Evolutionary conservation across 2,888 invertebrate species (phyloP).

Genomic region (Melanostoma scalare): DNA sequence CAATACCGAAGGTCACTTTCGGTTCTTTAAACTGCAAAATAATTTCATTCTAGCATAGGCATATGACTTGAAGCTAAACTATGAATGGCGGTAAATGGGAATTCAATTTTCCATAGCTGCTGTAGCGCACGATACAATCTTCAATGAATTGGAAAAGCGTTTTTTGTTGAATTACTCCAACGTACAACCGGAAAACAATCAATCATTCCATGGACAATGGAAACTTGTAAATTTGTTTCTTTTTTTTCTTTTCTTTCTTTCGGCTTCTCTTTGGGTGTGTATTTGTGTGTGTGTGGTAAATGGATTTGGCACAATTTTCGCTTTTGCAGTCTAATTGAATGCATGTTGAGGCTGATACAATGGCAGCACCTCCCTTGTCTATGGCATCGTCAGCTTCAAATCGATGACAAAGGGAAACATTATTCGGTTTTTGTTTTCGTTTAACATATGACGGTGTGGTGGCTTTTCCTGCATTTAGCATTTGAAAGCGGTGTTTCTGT

Average conservation of each 20-base stretch:
- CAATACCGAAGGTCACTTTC: too few relatives aligned
- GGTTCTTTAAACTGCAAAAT: too few relatives aligned
- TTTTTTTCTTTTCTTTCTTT: constrained; percentile 2
- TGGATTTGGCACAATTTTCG: constrained; percentile 69
- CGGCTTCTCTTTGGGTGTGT: neutral
- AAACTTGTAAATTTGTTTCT: constrained; percentile 39
- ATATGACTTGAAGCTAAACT: neutral
- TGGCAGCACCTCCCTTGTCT: constrained; percentile 24
- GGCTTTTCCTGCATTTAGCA: constrained; percentile 57
- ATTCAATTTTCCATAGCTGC: neutral
- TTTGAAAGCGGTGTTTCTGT: constrained; percentile 55
- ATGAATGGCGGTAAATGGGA: constrained; percentile 13
- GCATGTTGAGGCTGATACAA: constrained; percentile 33
- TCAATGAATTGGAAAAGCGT: constrained; percentile 69
- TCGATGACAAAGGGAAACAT: constrained; percentile 60
- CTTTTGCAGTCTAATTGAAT: constrained; percentile 63
- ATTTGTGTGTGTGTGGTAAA: constrained; percentile 26
- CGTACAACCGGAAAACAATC: constrained; percentile 67
- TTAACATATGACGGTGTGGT: constrained; percentile 13
- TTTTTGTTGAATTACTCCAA: constrained; percentile 54
- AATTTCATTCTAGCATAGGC: too few relatives aligned
- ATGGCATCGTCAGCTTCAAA: constrained; percentile 15
- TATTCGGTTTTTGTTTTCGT: constrained; percentile 33
- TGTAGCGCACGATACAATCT: constrained; percentile 60
- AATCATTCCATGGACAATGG: constrained; percentile 70